These are phyloP conservation scores for Helostoma temminkii DNA, from an alignment of 2,797 vertebrate species.

Conservation along the genomic window DNA sequence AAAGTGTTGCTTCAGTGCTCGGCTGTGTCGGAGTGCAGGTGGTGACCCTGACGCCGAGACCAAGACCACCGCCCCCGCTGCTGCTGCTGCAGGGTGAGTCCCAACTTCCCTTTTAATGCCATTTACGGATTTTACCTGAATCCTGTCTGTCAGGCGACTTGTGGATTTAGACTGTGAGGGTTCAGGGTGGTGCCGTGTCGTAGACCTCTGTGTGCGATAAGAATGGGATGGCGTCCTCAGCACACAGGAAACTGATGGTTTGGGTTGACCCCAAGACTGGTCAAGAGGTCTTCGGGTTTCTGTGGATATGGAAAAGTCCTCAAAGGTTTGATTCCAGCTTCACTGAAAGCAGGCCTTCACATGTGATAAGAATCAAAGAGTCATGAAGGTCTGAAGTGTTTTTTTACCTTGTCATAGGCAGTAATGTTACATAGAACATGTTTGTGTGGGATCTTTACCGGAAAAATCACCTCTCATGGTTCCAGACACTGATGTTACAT, in stretches of 20 bases:
- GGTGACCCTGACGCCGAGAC: conserved; percentile 35
- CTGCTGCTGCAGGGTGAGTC: conserved; percentile 54
- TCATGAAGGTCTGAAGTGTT: no score
- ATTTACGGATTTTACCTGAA: neutral
- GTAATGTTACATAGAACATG: neutral
- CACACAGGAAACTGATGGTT: conserved; percentile 5
- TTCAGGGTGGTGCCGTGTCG: conserved; percentile 15
- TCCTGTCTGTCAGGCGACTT: neutral
- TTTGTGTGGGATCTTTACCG: neutral
- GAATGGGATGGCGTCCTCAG: conserved; percentile 30
- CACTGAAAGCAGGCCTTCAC: no score
- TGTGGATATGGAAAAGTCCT: neutral
- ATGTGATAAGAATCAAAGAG: no score
- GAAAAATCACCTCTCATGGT: no score
- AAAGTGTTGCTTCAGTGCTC: conserved; percentile 48
- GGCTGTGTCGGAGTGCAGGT: conserved; percentile 28
- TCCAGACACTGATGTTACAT: no score
- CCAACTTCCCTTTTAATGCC: conserved; percentile 27
- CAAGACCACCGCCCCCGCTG: neutral
- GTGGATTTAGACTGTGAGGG: conserved; percentile 21
- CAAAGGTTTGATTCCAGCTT: neutral
- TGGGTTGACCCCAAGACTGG: neutral
- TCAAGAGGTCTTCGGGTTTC: no score
- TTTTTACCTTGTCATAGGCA: neutral
- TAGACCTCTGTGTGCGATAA: conserved; percentile 36